Conservation (phyloP, 2,888 invertebrate genomes). For the Xestia c-nigrum region DNA sequence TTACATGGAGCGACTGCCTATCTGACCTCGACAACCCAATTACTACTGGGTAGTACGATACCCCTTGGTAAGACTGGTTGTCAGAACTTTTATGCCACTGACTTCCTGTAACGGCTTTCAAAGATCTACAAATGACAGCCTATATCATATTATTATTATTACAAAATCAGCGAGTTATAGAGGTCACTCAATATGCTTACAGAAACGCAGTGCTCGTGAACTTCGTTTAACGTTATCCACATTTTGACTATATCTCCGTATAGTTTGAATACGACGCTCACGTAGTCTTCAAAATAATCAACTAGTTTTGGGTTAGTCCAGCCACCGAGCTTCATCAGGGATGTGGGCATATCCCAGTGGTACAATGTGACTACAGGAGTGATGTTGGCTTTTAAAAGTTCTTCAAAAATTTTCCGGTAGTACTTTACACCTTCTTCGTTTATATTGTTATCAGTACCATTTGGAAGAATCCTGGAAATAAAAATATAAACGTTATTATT, state of each 20-base stretch:
- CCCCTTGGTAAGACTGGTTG: no score
- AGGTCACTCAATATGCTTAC: slow-evolving; percentile 70
- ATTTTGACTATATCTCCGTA: slow-evolving; percentile 92
- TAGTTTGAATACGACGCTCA: slow-evolving; percentile 88
- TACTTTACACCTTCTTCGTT: slow-evolving; percentile 93
- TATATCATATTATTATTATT: no score
- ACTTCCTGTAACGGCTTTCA: no score
- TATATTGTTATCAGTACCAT: slow-evolving; percentile 92
- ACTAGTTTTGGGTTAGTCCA: slow-evolving; percentile 89
- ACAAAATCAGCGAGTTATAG: neutral
- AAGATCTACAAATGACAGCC: no score
- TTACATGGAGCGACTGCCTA: no score
- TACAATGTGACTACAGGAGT: slow-evolving; percentile 92
- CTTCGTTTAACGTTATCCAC: slow-evolving; percentile 95
- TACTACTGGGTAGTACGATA: no score
- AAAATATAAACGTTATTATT: no score
- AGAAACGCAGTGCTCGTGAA: slow-evolving; percentile 88
- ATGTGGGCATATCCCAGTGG: slow-evolving; percentile 91
- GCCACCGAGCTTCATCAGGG: slow-evolving; percentile 87
- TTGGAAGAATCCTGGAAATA: slow-evolving; percentile 91
- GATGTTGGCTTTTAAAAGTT: slow-evolving; percentile 91
- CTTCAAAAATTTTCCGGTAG: slow-evolving; percentile 94
- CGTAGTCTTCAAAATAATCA: slow-evolving; percentile 90
- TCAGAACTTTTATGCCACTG: no score
- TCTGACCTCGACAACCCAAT: no score